Conservation (phyloP, 2,888 invertebrate genomes). For the Tenodera sinensis region DNA sequence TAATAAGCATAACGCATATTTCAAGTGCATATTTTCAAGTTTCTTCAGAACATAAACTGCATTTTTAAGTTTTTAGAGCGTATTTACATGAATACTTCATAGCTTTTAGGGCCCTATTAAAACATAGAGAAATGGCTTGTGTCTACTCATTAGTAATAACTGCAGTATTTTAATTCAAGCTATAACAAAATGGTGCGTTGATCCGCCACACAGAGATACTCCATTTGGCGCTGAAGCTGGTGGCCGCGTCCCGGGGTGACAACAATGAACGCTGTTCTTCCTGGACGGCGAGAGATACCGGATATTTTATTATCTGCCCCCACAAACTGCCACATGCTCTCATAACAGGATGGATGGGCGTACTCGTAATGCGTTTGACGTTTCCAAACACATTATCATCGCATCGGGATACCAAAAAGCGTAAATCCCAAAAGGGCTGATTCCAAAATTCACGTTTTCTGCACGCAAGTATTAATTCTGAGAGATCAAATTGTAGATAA, state of each 20-base stretch:
- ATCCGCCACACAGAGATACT: not conserved
- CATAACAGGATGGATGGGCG: not conserved
- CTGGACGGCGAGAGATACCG: not conserved
- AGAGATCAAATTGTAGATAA: too few relatives aligned
- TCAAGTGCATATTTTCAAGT: too few relatives aligned
- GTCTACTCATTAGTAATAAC: too few relatives aligned
- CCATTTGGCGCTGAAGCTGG: not conserved
- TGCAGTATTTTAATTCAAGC: too few relatives aligned
- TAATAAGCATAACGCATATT: too few relatives aligned
- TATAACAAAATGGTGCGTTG: too few relatives aligned
- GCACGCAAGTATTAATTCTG: not conserved
- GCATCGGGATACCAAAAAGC: not conserved
- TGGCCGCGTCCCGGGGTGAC: not conserved
- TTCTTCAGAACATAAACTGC: too few relatives aligned
- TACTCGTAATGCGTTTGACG: not conserved
- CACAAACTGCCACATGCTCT: not conserved
- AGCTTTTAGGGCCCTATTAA: too few relatives aligned
- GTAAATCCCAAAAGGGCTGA: not conserved
- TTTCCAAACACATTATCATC: not conserved
- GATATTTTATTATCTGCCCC: not conserved
- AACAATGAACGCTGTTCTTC: not conserved
- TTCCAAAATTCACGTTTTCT: not conserved
- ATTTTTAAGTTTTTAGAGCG: too few relatives aligned
- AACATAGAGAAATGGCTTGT: too few relatives aligned
- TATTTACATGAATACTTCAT: too few relatives aligned